A percentile compares a stretch with the other conserved stretches of the same genome.
phyloP scores from a whole-genome alignment of 2,113 vertebrate species.

The Peucedramus taeniatus region DNA sequence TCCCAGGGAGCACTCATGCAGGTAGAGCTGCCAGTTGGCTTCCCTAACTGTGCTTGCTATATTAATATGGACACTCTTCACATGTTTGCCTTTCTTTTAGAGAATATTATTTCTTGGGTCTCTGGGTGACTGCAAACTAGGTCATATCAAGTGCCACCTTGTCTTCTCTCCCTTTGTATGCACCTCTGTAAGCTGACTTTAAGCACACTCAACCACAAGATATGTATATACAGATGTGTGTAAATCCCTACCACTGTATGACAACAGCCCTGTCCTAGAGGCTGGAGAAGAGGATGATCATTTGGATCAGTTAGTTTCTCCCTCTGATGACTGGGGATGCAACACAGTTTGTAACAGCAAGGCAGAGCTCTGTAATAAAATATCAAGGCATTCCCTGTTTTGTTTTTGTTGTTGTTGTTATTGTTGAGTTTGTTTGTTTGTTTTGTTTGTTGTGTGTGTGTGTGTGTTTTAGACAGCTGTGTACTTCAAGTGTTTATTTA shows the following conservation, averaged over 20 bases:
- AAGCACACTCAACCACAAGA: neutral
- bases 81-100: neutral
- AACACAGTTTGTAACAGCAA: neutral
- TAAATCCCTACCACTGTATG: neutral
- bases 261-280: neutral
- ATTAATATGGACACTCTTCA: neutral
- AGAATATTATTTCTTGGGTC: neutral
- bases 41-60: neutral
- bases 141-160: neutral
- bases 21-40: neutral
- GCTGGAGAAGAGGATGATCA: neutral
- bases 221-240: neutral
- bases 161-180: neutral
- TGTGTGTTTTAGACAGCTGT: neutral
- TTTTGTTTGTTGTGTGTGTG: neutral
- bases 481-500: neutral
- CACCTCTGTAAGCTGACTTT: fast-evolving
- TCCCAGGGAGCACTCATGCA: neutral
- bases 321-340: neutral
- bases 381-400: neutral
- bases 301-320: neutral
- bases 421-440: neutral
- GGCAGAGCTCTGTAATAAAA: neutral
- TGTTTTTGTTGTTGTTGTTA: neutral
- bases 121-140: neutral